Evolutionary conservation across 1,140 invertebrate species (phyloP).

Genomic region (Acromyrmex charruanus): DNA sequence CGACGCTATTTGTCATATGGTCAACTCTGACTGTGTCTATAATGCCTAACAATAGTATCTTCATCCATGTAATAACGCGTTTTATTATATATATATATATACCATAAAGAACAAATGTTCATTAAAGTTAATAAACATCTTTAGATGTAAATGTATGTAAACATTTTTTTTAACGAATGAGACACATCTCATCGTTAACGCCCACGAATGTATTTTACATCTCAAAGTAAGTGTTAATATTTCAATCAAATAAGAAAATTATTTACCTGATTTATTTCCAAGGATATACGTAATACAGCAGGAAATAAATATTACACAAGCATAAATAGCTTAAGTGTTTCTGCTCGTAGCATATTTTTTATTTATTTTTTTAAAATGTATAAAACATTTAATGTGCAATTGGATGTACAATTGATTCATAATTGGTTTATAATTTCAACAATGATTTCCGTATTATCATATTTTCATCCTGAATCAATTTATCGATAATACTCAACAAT

Average conservation of each 20-base stretch:
- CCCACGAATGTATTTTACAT: not conserved
- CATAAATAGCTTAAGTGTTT: not conserved
- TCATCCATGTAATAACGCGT: slow-evolving; percentile 12
- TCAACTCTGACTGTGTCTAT: not conserved
- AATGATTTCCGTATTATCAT: not conserved
- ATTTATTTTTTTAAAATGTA: not conserved
- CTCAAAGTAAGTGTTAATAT: not conserved
- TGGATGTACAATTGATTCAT: not conserved
- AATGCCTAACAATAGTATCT: not conserved
- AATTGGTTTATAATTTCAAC: slow-evolving; percentile 7
- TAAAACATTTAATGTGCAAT: not conserved
- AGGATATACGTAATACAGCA: not conserved
- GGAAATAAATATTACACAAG: slow-evolving; percentile 18
- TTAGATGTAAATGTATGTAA: slow-evolving; percentile 5
- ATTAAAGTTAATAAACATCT: slow-evolving; percentile 46
- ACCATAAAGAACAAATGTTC: slow-evolving; percentile 21
- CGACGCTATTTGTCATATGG: not conserved
- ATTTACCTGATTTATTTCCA: not conserved
- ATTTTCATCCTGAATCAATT: not conserved
- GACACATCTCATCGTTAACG: not conserved
- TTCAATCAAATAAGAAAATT: not conserved
- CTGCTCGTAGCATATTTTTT: slow-evolving; percentile 16
- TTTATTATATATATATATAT: slow-evolving; percentile 15
- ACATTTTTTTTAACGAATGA: slow-evolving; percentile 24
- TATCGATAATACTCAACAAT: not conserved